Evolutionary conservation across 2,888 invertebrate genomes (phyloP).

Genomic region (Hesperia comma): DNA sequence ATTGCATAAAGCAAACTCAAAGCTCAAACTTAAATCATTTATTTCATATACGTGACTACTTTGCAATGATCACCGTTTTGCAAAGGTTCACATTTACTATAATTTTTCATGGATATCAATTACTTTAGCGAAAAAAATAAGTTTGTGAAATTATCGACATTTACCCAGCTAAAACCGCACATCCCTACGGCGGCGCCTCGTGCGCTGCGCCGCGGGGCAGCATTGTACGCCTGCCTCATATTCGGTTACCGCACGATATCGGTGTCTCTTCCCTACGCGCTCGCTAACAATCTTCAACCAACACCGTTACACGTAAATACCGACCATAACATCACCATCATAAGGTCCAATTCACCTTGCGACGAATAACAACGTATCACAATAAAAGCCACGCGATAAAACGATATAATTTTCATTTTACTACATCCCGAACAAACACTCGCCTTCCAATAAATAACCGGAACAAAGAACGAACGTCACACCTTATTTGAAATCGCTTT

Average conservation of each 20-base stretch:
- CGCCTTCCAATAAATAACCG: conserved; percentile 70
- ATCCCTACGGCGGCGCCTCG: conserved; percentile 73
- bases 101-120: too few species aligned
- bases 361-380: not conserved
- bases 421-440: conserved; percentile 72
- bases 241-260: conserved; percentile 80
- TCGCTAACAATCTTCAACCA: conserved; percentile 54
- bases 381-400: conserved; percentile 47
- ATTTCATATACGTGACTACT: too few species aligned
- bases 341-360: conserved; percentile 48
- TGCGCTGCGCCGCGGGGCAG: conserved; percentile 70
- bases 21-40: too few species aligned
- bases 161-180: conserved; percentile 37
- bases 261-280: conserved; percentile 56
- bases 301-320: conserved; percentile 38
- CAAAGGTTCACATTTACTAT: too few species aligned
- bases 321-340: conserved; percentile 28
- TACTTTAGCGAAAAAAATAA: too few species aligned
- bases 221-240: conserved; percentile 81
- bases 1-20: too few species aligned
- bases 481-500: conserved; percentile 74
- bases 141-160: conserved; percentile 41
- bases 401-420: conserved; percentile 79
- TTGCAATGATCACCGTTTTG: too few species aligned
- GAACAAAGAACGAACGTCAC: conserved; percentile 75